Evolutionary conservation across 1,140 invertebrate genomes (phyloP), one percentile per base, ranked within the genome.

Genomic region (Cherax quadricarinatus): DNA sequence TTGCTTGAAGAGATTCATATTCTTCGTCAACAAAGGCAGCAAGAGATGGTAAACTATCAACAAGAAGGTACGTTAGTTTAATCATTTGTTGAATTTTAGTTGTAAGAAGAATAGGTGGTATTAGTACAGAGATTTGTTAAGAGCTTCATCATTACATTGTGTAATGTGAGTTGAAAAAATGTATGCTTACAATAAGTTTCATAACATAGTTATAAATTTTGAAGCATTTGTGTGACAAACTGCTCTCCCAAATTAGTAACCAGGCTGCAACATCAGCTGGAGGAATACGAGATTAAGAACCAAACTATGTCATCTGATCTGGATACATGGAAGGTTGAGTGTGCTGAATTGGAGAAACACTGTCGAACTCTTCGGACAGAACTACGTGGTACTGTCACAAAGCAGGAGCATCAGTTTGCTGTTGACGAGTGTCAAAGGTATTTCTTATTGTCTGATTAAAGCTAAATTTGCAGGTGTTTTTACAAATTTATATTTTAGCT

Each of bases 361-460:
- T 86, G 89, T 66, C 73, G n/a, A 0, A 24, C 75, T 48, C 57
- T 91, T 4, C 89, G 86, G 24, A 24, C 73, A 60, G 70, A 91
- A 41, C 41, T 91, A 62, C 83, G 78, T 14, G 84, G 78, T 16
- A 62, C 89, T 49, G 89, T 91, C 2, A 21, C 89, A 57, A 78
- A 79, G 48, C 66, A 91, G 41, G 89, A 91, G 49, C 89, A 91
- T 62, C 83, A 91, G 60, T 51, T 86, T 14, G 89, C 89, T 30
- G 89, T 91, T n/a, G 85, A 91, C 57, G 89, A 91, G 53, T 91
- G 89, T 81, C 83, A 91, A 86, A 91, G 89, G 89, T 91, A 75
- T 18, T 70, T 41, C 30, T 41, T 41, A 41, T 41, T 41, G 57
- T 12, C 30, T 41, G 30, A 41, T 41, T 41, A 41, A 41, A 41